phyloP scores from a whole-genome alignment of 2,797 vertebrate genomes.

The Amblyraja radiata region DNA sequence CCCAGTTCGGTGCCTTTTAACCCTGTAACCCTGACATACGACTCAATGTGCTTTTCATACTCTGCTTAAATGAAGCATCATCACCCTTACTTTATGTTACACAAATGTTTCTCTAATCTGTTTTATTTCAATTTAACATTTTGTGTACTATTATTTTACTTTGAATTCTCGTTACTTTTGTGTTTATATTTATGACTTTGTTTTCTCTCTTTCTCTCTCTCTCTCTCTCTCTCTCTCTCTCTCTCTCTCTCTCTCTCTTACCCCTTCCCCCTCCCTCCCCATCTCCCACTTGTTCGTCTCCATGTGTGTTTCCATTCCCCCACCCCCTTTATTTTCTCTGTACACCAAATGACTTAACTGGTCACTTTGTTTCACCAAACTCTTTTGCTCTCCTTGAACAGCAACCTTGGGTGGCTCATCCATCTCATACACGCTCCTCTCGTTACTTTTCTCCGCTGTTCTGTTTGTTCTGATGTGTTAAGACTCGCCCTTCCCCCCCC shows the following conservation, averaged over 20 bases:
- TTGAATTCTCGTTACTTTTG: constrained; percentile 61
- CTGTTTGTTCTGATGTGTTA: constrained; percentile 68
- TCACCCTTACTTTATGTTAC: constrained; percentile 16
- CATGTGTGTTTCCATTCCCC: constrained; percentile 75
- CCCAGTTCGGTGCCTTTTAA: constrained; percentile 7
- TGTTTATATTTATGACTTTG: constrained; percentile 92
- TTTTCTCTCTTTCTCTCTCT: constrained; percentile 69
- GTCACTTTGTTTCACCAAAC: background rate
- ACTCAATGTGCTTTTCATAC: constrained; percentile 13
- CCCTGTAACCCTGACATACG: constrained; percentile 12
- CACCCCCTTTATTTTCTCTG: constrained; percentile 45
- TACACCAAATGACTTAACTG: background rate
- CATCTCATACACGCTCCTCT: constrained; percentile 73
- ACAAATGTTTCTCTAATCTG: constrained; percentile 59
- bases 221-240: constrained; percentile 57
- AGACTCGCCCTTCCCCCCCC: too few species aligned
- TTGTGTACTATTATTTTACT: constrained; percentile 62
- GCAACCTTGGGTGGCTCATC: constrained; percentile 79
- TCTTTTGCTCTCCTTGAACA: constrained; percentile 48
- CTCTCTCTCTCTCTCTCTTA: constrained; percentile 49
- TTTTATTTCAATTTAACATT: constrained; percentile 50
- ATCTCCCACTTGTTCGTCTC: constrained; percentile 58
- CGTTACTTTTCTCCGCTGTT: constrained; percentile 77
- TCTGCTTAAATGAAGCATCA: constrained; percentile 36
- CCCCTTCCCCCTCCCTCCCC: constrained; percentile 50